Evolutionary conservation across 2,113 vertebrate genomes (phyloP).

Genomic region (Sinocyclocheilus rhinocerous): DNA sequence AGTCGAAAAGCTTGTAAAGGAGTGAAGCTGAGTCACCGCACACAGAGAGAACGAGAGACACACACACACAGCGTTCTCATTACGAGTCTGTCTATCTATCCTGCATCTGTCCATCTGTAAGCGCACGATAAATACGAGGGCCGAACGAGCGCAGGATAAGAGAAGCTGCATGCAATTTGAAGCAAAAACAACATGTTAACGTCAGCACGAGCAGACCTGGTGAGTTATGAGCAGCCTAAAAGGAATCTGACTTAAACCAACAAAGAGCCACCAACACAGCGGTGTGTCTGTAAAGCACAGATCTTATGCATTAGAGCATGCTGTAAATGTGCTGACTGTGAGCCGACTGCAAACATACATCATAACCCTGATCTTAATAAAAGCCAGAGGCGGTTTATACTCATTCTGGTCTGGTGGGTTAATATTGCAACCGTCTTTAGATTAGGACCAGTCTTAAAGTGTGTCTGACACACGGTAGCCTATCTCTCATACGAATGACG

Average conservation of each 20-base stretch:
- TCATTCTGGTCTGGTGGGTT: no score
- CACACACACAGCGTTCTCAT: neutral
- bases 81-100: neutral
- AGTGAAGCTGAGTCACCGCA: constrained; percentile 61
- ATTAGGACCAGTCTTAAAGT: no score
- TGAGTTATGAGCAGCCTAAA: neutral
- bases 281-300: constrained; percentile 24
- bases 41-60: neutral
- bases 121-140: neutral
- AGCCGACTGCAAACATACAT: neutral
- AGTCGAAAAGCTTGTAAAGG: constrained; percentile 45
- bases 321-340: constrained; percentile 15
- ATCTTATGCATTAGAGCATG: neutral
- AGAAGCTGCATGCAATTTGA: neutral
- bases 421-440: no score
- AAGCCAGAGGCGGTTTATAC: neutral
- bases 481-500: neutral
- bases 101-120: constrained; percentile 12
- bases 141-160: neutral
- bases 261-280: neutral
- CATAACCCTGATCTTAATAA: neutral
- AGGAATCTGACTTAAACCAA: neutral
- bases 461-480: neutral
- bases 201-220: neutral
- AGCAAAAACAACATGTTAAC: neutral